A percentile compares a stretch with the other conserved stretches of the same genome.
Conservation (phyloP, 2,113 vertebrate species). For the Eclectus roratus region DNA sequence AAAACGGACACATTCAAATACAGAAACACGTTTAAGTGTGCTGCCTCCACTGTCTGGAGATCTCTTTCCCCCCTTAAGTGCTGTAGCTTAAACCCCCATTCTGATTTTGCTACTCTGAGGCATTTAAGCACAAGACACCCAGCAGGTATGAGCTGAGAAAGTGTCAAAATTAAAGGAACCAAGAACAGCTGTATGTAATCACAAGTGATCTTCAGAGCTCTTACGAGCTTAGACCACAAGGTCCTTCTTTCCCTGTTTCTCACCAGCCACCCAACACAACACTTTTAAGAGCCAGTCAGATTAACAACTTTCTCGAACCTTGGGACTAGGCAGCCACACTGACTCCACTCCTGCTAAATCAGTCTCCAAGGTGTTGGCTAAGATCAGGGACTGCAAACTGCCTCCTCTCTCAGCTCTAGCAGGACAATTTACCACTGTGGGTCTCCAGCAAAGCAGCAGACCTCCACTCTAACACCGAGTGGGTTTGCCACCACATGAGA, state of each 20-base stretch:
- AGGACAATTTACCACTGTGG: not conserved
- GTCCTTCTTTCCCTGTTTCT: not conserved
- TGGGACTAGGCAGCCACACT: not conserved
- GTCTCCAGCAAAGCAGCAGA: not conserved
- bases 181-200: not conserved
- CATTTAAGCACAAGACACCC: not conserved
- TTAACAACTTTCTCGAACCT: not conserved
- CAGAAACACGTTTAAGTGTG: not conserved
- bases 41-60: not conserved
- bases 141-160: not conserved
- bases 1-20: not conserved
- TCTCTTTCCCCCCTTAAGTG: not conserved
- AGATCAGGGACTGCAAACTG: not conserved
- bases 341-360: not conserved
- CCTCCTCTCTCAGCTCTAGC: not conserved
- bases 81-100: not conserved
- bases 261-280: not conserved
- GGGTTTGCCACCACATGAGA: not conserved
- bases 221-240: not conserved
- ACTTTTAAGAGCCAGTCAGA: not conserved
- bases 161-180: not conserved
- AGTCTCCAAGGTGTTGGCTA: not conserved
- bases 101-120: not conserved
- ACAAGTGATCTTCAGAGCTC: not conserved
- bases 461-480: not conserved